phyloP scores from a whole-genome alignment of 2,888 invertebrate genomes.

The Campaea margaritaria region DNA sequence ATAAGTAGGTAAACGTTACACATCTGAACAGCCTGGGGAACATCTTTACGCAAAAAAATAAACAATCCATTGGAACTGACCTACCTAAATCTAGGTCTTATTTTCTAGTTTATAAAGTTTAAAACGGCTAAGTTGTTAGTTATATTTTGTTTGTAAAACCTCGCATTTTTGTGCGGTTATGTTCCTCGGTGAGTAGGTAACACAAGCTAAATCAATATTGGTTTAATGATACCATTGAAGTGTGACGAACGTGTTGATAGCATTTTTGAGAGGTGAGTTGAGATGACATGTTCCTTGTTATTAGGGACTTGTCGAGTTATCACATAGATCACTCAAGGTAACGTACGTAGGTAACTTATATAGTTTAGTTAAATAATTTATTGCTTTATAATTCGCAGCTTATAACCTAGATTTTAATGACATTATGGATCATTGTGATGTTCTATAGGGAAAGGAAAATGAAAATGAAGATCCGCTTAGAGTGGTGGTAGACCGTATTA shows the following conservation, averaged over 20 bases:
- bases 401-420: too few species aligned
- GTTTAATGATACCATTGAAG: constrained; percentile 24
- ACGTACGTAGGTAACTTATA: too few species aligned
- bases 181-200: constrained; percentile 46
- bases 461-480: too few species aligned
- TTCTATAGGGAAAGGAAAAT: too few species aligned
- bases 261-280: neutral
- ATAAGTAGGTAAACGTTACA: constrained; percentile 7
- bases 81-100: constrained; percentile 9
- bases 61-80: constrained; percentile 16
- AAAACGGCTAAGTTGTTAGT: neutral
- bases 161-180: constrained; percentile 48
- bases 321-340: too few species aligned
- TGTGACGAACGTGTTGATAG: constrained; percentile 8
- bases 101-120: constrained; percentile 5
- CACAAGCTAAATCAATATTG: constrained; percentile 43
- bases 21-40: constrained; percentile 11
- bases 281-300: too few species aligned
- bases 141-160: constrained; percentile 29
- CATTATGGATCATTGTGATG: too few species aligned
- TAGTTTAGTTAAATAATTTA: too few species aligned
- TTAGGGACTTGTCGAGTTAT: too few species aligned
- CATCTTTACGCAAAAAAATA: constrained; percentile 12
- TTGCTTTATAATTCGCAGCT: too few species aligned
- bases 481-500: too few species aligned